A percentile compares a stretch with the other conserved stretches of the same genome.
Conservation (phyloP, 2,888 invertebrate genomes). For the Crocallis elinguaria region DNA sequence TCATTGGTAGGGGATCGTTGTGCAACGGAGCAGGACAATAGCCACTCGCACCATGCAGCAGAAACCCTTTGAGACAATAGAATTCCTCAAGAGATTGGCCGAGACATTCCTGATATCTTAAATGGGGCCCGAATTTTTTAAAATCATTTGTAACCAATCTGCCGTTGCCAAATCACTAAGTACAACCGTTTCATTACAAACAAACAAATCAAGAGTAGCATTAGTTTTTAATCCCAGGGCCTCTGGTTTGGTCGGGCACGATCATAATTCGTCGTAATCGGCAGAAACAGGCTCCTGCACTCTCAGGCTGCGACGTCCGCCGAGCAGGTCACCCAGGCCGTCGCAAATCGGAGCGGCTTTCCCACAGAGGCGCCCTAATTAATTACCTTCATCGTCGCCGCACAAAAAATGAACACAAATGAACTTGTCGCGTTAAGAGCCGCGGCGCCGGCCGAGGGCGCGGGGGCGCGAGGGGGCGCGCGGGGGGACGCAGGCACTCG, state of each 20-base stretch:
- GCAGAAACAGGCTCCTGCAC: constrained; percentile 10
- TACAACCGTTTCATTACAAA: background rate
- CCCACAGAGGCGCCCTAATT: constrained; percentile 70
- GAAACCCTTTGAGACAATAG: constrained; percentile 32
- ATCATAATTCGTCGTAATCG: constrained; percentile 9
- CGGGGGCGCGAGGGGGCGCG: constrained; percentile 25
- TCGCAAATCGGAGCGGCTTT: constrained; percentile 56
- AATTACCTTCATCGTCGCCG: constrained; percentile 71
- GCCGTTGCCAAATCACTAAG: background rate
- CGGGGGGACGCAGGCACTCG: constrained; percentile 57
- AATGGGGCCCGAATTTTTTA: background rate
- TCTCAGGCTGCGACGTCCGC: constrained; percentile 6
- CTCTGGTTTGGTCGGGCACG: background rate
- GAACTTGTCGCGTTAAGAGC: constrained; percentile 75
- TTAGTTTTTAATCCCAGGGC: too few relatives aligned
- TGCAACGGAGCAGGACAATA: constrained; percentile 39
- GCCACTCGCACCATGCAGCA: constrained; percentile 4
- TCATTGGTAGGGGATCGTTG: constrained; percentile 54
- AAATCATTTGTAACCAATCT: background rate
- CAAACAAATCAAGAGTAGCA: too few relatives aligned
- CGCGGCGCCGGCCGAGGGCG: constrained; percentile 66
- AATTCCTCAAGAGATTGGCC: constrained; percentile 28
- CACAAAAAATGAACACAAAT: constrained; percentile 62
- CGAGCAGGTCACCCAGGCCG: constrained; percentile 25
- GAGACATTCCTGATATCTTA: background rate